These are phyloP conservation scores for Taphrorychus bicolor DNA, from an alignment of 2,888 invertebrate genomes.

Conservation along the genomic window DNA sequence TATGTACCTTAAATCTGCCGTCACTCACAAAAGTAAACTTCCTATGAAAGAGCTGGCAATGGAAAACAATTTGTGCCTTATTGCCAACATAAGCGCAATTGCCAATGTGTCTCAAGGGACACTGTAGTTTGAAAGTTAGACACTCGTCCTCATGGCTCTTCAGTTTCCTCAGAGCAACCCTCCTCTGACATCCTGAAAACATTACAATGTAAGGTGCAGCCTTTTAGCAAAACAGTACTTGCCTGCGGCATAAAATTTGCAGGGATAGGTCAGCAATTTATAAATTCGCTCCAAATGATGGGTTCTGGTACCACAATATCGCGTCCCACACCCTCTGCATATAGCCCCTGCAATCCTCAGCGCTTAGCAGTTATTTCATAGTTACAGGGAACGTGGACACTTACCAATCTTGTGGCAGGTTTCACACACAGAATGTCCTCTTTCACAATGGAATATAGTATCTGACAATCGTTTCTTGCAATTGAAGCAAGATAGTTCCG, in stretches of 20 bases:
- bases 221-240: neutral
- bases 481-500: neutral
- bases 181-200: slow-evolving; percentile 18
- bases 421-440: neutral
- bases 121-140: neutral
- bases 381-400: too few species aligned
- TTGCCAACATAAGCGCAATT: slow-evolving; percentile 6
- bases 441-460: neutral
- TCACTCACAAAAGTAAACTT: slow-evolving; percentile 16
- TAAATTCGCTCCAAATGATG: slow-evolving; percentile 18
- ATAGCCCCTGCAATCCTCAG: neutral
- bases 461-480: neutral
- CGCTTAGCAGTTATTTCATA: too few species aligned
- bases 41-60: slow-evolving; percentile 21
- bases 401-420: neutral
- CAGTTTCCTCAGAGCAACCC: neutral
- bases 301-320: neutral
- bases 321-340: slow-evolving; percentile 6
- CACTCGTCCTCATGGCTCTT: slow-evolving; percentile 17
- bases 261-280: slow-evolving; percentile 3
- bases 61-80: slow-evolving; percentile 21
- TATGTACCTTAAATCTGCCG: neutral
- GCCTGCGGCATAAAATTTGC: slow-evolving; percentile 11
- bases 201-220: too few species aligned
- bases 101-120: neutral